Evolutionary conservation across 1,140 invertebrate species (phyloP).

Genomic region (Dendroctonus valens): DNA sequence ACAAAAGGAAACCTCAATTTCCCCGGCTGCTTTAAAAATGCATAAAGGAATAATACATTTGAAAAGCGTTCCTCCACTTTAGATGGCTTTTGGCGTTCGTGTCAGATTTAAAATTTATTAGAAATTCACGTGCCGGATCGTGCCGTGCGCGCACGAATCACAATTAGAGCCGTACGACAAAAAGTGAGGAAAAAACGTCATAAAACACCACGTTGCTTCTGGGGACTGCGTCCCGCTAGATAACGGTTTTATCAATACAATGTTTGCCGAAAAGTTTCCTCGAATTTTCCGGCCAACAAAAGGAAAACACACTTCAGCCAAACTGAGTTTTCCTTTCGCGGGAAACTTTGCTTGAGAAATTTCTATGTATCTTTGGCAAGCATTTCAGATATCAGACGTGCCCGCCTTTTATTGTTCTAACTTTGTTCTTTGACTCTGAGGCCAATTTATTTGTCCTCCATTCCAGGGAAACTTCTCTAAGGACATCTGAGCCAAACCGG

Average conservation of each 20-base stretch:
- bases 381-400: background rate
- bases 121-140: slow-evolving; percentile 7
- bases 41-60: slow-evolving; percentile 5
- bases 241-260: background rate
- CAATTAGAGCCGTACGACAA: no score
- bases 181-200: no score
- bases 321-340: slow-evolving; percentile 4
- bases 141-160: background rate
- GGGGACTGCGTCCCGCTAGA: no score
- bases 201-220: no score
- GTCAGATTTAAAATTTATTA: slow-evolving; percentile 16
- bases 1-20: slow-evolving; percentile 11
- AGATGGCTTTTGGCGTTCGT: slow-evolving; percentile 14
- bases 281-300: slow-evolving; percentile 1
- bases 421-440: slow-evolving; percentile 1
- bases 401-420: slow-evolving; percentile 2
- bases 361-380: slow-evolving; percentile 5
- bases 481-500: no score
- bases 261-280: no score
- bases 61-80: slow-evolving; percentile 7
- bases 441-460: no score
- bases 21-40: slow-evolving; percentile 3
- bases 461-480: no score
- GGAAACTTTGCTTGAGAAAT: slow-evolving; percentile 5
- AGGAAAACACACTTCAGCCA: background rate